Evolutionary conservation across 2,113 vertebrate species (phyloP).

Genomic region (Etia nguti): DNA sequence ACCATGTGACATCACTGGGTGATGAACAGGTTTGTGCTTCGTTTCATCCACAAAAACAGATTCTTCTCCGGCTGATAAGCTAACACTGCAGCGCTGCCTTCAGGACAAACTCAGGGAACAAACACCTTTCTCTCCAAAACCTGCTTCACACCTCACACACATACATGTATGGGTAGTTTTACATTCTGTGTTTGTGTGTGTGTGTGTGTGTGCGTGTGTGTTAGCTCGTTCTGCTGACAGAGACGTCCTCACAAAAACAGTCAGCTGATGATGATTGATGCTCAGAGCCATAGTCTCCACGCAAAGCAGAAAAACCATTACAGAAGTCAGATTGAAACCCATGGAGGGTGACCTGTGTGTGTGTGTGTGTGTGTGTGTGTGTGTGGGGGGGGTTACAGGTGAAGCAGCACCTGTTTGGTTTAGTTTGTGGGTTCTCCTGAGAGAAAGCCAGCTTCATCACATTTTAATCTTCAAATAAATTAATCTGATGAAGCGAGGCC

Average conservation of each 20-base stretch:
- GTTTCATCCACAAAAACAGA: not conserved
- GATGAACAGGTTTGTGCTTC: not conserved
- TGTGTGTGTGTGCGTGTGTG: not conserved
- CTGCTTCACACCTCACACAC: not conserved
- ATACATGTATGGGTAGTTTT: not conserved
- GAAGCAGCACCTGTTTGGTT: not conserved
- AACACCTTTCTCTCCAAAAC: not conserved
- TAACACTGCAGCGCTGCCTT: not conserved
- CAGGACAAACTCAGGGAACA: not conserved
- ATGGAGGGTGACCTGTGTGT: not conserved
- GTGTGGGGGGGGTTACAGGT: not conserved
- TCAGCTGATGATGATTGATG: not conserved
- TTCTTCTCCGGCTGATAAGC: not conserved
- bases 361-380: not conserved
- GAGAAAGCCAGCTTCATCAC: not conserved
- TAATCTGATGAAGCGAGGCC: not conserved
- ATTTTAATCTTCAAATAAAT: not conserved
- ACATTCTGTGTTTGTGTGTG: not conserved
- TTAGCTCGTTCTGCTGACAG: not conserved
- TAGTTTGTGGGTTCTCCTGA: not conserved
- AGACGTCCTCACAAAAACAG: not conserved
- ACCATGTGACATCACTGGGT: not conserved
- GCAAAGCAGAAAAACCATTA: not conserved
- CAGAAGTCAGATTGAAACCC: not conserved
- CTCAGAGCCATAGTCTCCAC: not conserved